Conservation (phyloP, 2,888 invertebrate species). For the Mimumesa dahlbomi region DNA sequence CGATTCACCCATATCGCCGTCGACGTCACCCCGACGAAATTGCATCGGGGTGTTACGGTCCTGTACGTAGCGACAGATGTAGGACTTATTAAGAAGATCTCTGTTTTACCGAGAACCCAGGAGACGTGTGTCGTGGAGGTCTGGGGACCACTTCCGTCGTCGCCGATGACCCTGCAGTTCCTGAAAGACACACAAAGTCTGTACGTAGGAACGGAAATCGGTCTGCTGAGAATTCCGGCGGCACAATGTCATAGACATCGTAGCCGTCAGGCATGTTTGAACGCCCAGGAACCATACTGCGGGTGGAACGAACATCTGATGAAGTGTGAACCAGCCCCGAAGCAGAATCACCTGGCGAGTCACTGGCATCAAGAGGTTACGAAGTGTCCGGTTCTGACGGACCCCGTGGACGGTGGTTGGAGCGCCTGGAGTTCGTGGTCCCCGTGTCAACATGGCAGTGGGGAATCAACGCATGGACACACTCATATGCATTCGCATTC, state of each 20-base stretch:
- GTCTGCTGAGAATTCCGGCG: constrained; percentile 85
- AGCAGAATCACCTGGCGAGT: constrained; percentile 83
- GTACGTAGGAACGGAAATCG: constrained; percentile 74
- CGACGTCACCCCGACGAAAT: constrained; percentile 89
- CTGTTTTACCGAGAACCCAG: constrained; percentile 86
- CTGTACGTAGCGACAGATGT: constrained; percentile 90
- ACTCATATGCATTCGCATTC: constrained; percentile 74
- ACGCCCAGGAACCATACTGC: constrained; percentile 95
- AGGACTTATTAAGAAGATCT: constrained; percentile 90
- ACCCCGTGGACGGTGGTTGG: constrained; percentile 92
- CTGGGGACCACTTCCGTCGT: constrained; percentile 86
- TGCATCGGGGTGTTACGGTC: constrained; percentile 86
- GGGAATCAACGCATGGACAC: constrained; percentile 79
- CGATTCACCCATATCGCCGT: constrained; percentile 90
- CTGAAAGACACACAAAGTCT: constrained; percentile 88
- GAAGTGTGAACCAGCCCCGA: constrained; percentile 87
- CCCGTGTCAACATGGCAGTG: constrained; percentile 86
- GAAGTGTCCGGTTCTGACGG: constrained; percentile 86
- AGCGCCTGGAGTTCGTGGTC: constrained; percentile 93
- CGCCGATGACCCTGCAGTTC: constrained; percentile 86
- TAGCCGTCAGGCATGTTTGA: constrained; percentile 87
- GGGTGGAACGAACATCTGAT: constrained; percentile 93
- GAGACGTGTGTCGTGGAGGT: constrained; percentile 92
- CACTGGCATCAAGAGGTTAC: constrained; percentile 89
- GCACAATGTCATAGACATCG: constrained; percentile 89